Evolutionary conservation across 35 echinoderm and acorn worm species (phyloP).

Genomic region (Ptychodera flava): DNA sequence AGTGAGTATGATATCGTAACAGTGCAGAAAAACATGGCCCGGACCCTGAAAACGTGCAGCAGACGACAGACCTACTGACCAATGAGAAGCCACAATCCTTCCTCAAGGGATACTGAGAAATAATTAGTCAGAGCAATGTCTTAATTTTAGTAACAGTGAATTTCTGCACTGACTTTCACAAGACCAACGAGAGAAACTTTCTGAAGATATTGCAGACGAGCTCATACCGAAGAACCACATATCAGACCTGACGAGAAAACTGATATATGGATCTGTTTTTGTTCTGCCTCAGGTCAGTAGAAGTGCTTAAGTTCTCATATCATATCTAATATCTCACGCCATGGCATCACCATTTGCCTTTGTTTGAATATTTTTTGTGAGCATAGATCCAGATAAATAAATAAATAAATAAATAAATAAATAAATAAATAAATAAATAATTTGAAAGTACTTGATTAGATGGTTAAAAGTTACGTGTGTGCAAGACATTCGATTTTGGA

Average conservation of each 20-base stretch:
- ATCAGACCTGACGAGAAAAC: constrained; percentile 44
- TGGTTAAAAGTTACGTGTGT: no score
- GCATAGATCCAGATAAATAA: no score
- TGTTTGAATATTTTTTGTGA: no score
- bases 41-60: neutral
- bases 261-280: constrained; percentile 70
- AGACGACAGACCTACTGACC: no score
- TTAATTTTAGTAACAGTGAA: constrained; percentile 70
- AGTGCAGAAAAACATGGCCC: neutral
- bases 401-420: no score
- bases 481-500: no score
- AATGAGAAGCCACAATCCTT: neutral
- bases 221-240: constrained; percentile 56
- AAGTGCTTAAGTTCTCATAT: no score
- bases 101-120: constrained; percentile 16
- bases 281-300: constrained; percentile 78
- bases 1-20: neutral
- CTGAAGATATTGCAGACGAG: constrained; percentile 67
- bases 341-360: no score
- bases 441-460: no score
- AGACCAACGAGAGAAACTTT: constrained; percentile 60
- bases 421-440: no score
- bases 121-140: constrained; percentile 58
- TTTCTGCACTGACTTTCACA: constrained; percentile 76
- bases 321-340: no score